Conservation (phyloP, 2,888 invertebrate genomes). For the Neoitamus cyanurus region DNA sequence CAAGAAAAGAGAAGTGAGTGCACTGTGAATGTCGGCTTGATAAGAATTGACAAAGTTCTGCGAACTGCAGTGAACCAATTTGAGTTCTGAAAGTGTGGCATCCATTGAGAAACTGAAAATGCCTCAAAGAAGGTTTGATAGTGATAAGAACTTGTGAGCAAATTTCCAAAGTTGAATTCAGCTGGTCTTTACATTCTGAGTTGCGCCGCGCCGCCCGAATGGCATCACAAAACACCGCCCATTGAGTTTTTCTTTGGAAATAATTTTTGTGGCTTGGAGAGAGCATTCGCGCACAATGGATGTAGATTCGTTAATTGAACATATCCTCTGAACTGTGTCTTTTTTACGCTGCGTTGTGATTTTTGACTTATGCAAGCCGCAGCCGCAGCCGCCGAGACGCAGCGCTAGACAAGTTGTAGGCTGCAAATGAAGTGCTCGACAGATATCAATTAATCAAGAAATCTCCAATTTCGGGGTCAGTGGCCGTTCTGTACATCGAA, state of each 20-base stretch:
- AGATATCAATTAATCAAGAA: slow-evolving; percentile 38
- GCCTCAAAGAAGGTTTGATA: slow-evolving; percentile 3
- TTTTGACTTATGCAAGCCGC: slow-evolving; percentile 19
- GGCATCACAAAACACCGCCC: slow-evolving; percentile 2
- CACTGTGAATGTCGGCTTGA: not conserved
- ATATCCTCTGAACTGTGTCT: slow-evolving; percentile 30
- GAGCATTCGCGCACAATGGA: slow-evolving; percentile 27
- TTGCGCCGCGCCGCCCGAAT: not conserved
- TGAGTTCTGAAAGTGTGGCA: slow-evolving; percentile 16
- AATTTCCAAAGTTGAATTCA: slow-evolving; percentile 13
- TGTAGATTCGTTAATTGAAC: slow-evolving; percentile 37
- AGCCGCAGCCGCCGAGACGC: not conserved
- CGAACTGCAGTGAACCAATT: not conserved
- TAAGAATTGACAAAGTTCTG: not conserved
- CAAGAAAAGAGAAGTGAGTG: not conserved
- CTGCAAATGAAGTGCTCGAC: slow-evolving; percentile 4
- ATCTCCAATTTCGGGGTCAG: slow-evolving; percentile 27
- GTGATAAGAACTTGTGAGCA: slow-evolving; percentile 7
- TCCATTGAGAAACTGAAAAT: not conserved
- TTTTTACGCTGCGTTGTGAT: slow-evolving; percentile 25
- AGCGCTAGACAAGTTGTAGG: slow-evolving; percentile 11
- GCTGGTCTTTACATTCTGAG: slow-evolving; percentile 13
- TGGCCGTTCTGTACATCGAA: not conserved
- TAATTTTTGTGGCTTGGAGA: slow-evolving; percentile 21
- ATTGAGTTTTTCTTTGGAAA: slow-evolving; percentile 19